phyloP scores from a whole-genome alignment of 2,797 vertebrate species.

The Pagetopsis macropterus region DNA sequence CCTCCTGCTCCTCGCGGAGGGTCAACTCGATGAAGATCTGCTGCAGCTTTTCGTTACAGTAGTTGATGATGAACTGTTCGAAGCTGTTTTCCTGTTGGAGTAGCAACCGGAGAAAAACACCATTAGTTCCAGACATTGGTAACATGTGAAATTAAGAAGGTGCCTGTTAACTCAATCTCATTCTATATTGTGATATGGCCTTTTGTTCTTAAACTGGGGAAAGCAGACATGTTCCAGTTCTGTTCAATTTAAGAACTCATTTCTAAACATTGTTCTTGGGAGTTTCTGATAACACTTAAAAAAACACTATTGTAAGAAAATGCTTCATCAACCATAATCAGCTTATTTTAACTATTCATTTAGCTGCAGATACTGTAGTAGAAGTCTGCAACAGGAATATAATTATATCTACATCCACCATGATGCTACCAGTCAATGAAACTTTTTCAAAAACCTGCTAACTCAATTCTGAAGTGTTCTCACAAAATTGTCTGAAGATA shows the following conservation, averaged over 20 bases:
- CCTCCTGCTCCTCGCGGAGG: constrained; percentile 97
- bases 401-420: neutral
- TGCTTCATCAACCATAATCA: too few species aligned
- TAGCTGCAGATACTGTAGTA: too few species aligned
- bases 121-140: constrained; percentile 23
- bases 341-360: too few species aligned
- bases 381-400: neutral
- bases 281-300: neutral
- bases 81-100: constrained; percentile 95
- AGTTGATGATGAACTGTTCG: constrained; percentile 99
- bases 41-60: constrained; percentile 98
- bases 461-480: neutral
- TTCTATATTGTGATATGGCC: neutral
- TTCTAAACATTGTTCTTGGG: neutral
- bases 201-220: neutral
- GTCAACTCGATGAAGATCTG: constrained; percentile 99
- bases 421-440: neutral
- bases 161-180: neutral
- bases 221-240: neutral
- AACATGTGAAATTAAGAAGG: neutral
- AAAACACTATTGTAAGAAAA: neutral
- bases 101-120: neutral
- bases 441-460: neutral
- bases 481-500: neutral
- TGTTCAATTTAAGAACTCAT: neutral